Evolutionary conservation across 2,888 invertebrate species (phyloP), one percentile per base, ranked within the genome.

Genomic region (Leptinotarsa tumamoca): DNA sequence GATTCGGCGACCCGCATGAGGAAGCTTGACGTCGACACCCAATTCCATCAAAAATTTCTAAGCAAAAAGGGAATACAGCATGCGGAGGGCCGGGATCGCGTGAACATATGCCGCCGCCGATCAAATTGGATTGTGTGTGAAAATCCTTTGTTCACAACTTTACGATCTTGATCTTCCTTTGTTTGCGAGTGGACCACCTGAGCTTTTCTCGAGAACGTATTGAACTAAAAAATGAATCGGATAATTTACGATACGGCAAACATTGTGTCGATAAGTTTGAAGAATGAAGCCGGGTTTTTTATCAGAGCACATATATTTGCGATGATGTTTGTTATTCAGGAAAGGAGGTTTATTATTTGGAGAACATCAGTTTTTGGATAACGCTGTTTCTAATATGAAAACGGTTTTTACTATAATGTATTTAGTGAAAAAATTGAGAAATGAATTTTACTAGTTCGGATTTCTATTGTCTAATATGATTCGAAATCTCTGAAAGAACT

Each of bases 121-220:
- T 77, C 72, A 72, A 74, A 78, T 78, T 78, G 76, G 76, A 76
- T 78, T 78, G 76, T 76, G 43, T 43, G 75, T 78, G 67, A 73
- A 72, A 71, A n/a, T 54, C 71, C 67, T 75, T 78, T 78, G 75
- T 76, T 78, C 76, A 72, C 70, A 76, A 72, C 68, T 74, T 78
- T 78, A 78, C 76, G 76, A 76, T 71, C 74, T 74, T 72, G 76
- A 78, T 74, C 72, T 71, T 76, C 69, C 78, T 76, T 76, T 78
- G 76, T 78, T 78, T 72, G 56, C 52, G 52, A 58, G 68, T 71
- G 76, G 71, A 78, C 74, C 78, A 78, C 78, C 78, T 76, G 74
- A 76, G 72, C 72, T 74, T 72, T 68, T 63, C 52, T 51, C 54
- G 33, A 70, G 61, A 33, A 69, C 72, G 72, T 74, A 67, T 69